phyloP scores from a whole-genome alignment of 2,113 vertebrate species.

The Trematomus loennbergii region DNA sequence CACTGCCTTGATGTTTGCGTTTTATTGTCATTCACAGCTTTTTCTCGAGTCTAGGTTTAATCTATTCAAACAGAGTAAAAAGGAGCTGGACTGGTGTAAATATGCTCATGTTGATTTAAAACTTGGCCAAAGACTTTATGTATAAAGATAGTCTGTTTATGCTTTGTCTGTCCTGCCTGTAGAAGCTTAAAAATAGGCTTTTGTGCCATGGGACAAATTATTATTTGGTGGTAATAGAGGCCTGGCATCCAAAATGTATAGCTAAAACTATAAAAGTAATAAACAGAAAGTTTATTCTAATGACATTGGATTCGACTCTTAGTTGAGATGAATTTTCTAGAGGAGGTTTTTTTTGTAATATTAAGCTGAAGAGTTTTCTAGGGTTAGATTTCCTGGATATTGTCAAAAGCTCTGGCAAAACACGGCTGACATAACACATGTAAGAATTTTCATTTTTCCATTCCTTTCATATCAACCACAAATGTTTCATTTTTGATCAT shows the following conservation, averaged over 20 bases:
- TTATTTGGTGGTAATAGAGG: background rate
- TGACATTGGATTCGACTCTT: background rate
- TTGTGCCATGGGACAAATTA: background rate
- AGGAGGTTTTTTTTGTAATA: slow-evolving; percentile 8
- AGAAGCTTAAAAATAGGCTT: slow-evolving; percentile 1
- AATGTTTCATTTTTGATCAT: slow-evolving; percentile 37
- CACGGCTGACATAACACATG: slow-evolving; percentile 9
- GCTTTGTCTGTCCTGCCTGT: slow-evolving; percentile 6
- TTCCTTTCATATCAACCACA: slow-evolving; percentile 32
- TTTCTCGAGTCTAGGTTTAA: slow-evolving; percentile 9
- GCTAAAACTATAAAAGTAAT: slow-evolving; percentile 5
- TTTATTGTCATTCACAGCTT: slow-evolving; percentile 27
- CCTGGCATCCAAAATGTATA: background rate
- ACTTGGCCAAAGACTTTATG: slow-evolving; percentile 2
- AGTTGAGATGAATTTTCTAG: background rate
- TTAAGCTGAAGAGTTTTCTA: slow-evolving; percentile 6
- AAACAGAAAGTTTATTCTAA: slow-evolving; percentile 9
- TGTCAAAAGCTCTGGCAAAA: background rate
- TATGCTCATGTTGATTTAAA: slow-evolving; percentile 27
- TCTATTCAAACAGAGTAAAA: slow-evolving; percentile 9
- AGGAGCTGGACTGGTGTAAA: slow-evolving; percentile 9
- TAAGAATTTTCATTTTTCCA: slow-evolving; percentile 28
- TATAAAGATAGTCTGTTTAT: background rate
- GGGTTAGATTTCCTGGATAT: background rate
- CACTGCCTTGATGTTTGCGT: slow-evolving; percentile 10